Evolutionary conservation across 2,888 invertebrate genomes (phyloP).

Genomic region (Drosophila borealis): DNA sequence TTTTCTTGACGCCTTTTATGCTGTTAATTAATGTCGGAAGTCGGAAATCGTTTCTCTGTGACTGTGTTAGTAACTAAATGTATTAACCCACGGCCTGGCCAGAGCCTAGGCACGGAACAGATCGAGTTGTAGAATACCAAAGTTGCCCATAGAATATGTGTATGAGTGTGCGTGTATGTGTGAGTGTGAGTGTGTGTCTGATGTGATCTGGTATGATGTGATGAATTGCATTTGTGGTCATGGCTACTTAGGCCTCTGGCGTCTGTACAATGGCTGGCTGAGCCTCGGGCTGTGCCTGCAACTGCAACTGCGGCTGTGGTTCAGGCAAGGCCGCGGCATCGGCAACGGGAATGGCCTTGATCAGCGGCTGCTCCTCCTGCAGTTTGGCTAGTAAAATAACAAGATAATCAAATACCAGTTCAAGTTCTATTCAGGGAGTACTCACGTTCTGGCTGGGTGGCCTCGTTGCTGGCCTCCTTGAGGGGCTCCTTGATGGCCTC

Average conservation of each 20-base stretch:
- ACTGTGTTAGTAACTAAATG: slow-evolving; percentile 65
- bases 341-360: slow-evolving; percentile 45
- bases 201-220: slow-evolving; percentile 32
- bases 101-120: slow-evolving; percentile 56
- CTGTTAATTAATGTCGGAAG: slow-evolving; percentile 68
- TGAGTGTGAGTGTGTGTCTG: slow-evolving; percentile 34
- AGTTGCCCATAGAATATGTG: slow-evolving; percentile 62
- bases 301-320: slow-evolving; percentile 30
- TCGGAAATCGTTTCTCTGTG: slow-evolving; percentile 58
- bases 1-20: slow-evolving; percentile 53
- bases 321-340: slow-evolving; percentile 32
- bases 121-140: slow-evolving; percentile 72
- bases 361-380: slow-evolving; percentile 40
- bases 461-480: slow-evolving; percentile 45
- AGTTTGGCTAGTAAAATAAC: slow-evolving; percentile 25
- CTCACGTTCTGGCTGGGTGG: slow-evolving; percentile 49
- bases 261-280: slow-evolving; percentile 42
- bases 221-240: slow-evolving; percentile 30
- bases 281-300: slow-evolving; percentile 37
- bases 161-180: slow-evolving; percentile 34
- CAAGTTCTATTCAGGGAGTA: neutral
- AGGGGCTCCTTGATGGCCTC: slow-evolving; percentile 40
- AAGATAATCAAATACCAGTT: neutral
- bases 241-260: slow-evolving; percentile 43
- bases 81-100: slow-evolving; percentile 60